Conservation (phyloP, 2,888 invertebrate species). For the Drosophila multiciliata region DNA sequence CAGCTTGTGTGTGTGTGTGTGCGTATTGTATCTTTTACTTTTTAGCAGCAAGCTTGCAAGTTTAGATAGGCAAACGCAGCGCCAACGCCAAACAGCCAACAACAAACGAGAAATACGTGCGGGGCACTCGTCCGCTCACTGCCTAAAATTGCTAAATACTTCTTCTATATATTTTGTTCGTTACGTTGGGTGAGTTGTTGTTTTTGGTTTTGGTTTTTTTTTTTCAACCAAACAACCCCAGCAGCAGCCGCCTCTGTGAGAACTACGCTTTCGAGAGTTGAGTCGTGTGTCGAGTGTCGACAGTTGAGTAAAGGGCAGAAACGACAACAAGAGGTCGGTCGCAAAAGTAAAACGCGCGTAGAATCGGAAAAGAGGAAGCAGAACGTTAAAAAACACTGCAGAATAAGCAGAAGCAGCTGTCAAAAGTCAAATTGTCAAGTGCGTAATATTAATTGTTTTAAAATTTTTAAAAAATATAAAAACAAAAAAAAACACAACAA, state of each 20-base stretch:
- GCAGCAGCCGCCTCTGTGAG: conserved; percentile 18
- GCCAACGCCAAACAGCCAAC: conserved; percentile 70
- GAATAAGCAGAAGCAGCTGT: conserved; percentile 43
- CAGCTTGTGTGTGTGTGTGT: conserved; percentile 24
- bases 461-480: conserved; percentile 19
- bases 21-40: conserved; percentile 75
- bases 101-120: conserved; percentile 63
- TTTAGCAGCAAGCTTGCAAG: conserved; percentile 72
- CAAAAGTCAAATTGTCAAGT: conserved; percentile 49
- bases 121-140: conserved; percentile 56
- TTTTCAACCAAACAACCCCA: conserved; percentile 51
- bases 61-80: conserved; percentile 63
- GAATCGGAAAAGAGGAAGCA: conserved; percentile 54
- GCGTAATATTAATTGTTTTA: conserved; percentile 57
- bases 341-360: conserved; percentile 68
- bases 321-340: conserved; percentile 43
- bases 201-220: conserved; percentile 22
- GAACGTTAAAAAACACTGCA: conserved; percentile 39
- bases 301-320: conserved; percentile 45
- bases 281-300: conserved; percentile 17
- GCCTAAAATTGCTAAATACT: conserved; percentile 31
- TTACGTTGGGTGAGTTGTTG: conserved; percentile 35
- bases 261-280: conserved; percentile 8
- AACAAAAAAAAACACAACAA: conserved; percentile 15
- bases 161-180: conserved; percentile 7